Percentiles rank a stretch among this genome's conserved stretches.
Conservation (phyloP, 2,888 invertebrate species). For the Ypsolopha scabrella region DNA sequence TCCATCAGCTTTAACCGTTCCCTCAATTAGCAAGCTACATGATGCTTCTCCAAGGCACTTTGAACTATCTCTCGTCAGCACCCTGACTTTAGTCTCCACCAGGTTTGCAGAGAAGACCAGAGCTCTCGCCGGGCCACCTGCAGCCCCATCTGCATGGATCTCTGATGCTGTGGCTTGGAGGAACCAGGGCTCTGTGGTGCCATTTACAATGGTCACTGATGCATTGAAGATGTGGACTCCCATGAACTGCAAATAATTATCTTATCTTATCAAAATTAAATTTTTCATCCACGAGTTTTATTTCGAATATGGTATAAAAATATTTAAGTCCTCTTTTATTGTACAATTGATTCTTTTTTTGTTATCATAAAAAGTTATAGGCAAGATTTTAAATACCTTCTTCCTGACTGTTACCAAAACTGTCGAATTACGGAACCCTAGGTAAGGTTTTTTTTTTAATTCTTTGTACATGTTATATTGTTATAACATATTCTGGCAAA, state of each 20-base stretch:
- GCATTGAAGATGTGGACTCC: conserved; percentile 85
- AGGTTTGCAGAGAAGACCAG: conserved; percentile 80
- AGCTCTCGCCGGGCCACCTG: conserved; percentile 75
- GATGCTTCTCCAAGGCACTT: conserved; percentile 79
- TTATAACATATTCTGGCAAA: too few relatives aligned
- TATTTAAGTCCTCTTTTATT: too few relatives aligned
- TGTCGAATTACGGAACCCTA: too few relatives aligned
- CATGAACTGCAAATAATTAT: conserved; percentile 82
- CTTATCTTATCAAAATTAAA: too few relatives aligned
- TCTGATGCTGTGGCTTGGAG: conserved; percentile 78
- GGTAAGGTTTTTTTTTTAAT: too few relatives aligned
- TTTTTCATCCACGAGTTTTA: too few relatives aligned
- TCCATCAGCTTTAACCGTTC: conserved; percentile 83
- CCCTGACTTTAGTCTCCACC: conserved; percentile 73
- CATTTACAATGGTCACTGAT: conserved; percentile 47
- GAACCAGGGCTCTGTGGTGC: conserved; percentile 72
- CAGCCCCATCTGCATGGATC: conserved; percentile 78
- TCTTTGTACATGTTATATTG: too few relatives aligned
- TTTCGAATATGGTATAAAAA: too few relatives aligned
- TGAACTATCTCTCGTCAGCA: conserved; percentile 61
- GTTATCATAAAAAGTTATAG: too few relatives aligned
- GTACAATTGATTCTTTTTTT: too few relatives aligned
- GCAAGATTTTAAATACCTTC: too few relatives aligned
- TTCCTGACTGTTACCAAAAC: too few relatives aligned
- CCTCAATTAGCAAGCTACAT: conserved; percentile 81